Conservation (phyloP, 2,113 vertebrate genomes). For the Theristicus caerulescens region DNA sequence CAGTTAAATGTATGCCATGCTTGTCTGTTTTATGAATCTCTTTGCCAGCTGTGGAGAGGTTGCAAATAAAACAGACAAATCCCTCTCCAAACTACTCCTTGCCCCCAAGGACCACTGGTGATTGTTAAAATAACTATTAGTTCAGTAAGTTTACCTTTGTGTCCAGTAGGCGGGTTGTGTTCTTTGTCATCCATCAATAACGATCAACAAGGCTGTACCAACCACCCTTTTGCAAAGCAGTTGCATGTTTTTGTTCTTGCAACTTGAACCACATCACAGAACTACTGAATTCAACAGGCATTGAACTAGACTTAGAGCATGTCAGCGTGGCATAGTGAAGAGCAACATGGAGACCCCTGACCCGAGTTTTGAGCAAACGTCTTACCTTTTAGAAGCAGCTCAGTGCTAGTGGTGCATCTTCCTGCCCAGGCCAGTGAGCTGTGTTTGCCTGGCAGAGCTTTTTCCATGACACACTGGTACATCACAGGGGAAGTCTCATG, state of each 20-base stretch:
- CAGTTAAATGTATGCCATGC: neutral
- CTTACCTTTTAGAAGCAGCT: neutral
- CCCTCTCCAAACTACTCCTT: neutral
- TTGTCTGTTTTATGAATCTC: neutral
- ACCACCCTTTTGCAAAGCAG: neutral
- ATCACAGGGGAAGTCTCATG: neutral
- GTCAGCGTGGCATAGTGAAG: neutral
- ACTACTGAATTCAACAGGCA: neutral
- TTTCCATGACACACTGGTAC: rapidly evolving
- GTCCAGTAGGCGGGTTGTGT: neutral
- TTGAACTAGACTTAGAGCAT: neutral
- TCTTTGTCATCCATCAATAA: neutral
- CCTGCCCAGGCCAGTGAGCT: neutral
- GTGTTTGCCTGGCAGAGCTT: neutral
- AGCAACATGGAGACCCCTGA: neutral
- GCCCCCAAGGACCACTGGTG: rapidly evolving
- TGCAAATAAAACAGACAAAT: neutral
- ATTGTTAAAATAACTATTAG: neutral
- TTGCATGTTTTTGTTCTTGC: neutral
- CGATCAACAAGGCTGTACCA: neutral
- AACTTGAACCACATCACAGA: neutral
- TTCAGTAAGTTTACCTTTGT: neutral
- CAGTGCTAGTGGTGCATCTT: neutral
- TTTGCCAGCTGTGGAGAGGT: neutral
- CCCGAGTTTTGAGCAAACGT: neutral